phyloP scores from a whole-genome alignment of 2,888 invertebrate genomes.

The Aphodius sticticus region DNA sequence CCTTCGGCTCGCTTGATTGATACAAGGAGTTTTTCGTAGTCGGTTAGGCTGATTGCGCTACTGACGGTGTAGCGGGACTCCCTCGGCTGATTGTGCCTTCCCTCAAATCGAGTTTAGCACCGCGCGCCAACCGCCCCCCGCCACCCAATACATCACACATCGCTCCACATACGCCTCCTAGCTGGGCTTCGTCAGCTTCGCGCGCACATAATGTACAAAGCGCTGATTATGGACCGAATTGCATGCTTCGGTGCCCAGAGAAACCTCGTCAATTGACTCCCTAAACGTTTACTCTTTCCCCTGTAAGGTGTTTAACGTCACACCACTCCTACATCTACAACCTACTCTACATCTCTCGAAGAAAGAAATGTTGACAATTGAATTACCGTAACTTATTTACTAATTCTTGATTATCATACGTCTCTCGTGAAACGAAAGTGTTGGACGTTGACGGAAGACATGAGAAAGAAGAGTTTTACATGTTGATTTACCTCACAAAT shows the following conservation, averaged over 20 bases:
- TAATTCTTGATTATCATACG: too few relatives aligned
- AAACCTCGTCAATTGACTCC: background rate
- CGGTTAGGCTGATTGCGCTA: conserved; percentile 30
- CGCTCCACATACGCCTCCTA: conserved; percentile 5
- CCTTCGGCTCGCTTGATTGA: conserved; percentile 39
- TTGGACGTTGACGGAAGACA: too few relatives aligned
- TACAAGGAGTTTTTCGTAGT: conserved; percentile 37
- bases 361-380: too few relatives aligned
- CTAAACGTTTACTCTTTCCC: background rate
- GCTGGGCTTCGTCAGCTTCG: background rate
- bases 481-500: too few relatives aligned
- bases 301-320: too few relatives aligned
- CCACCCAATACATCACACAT: conserved; percentile 31
- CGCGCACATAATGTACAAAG: conserved; percentile 42
- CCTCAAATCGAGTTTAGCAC: conserved; percentile 20
- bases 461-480: too few relatives aligned
- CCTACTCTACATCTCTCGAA: too few relatives aligned
- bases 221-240: conserved; percentile 39
- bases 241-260: background rate
- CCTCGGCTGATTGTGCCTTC: conserved; percentile 19
- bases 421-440: too few relatives aligned
- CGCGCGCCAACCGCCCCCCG: background rate
- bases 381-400: too few relatives aligned
- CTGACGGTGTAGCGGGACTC: background rate
- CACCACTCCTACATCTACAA: too few relatives aligned